Evolutionary conservation across 92 coral and sea anemone species (phyloP).

Genomic region (Blastomussa wellsi): DNA sequence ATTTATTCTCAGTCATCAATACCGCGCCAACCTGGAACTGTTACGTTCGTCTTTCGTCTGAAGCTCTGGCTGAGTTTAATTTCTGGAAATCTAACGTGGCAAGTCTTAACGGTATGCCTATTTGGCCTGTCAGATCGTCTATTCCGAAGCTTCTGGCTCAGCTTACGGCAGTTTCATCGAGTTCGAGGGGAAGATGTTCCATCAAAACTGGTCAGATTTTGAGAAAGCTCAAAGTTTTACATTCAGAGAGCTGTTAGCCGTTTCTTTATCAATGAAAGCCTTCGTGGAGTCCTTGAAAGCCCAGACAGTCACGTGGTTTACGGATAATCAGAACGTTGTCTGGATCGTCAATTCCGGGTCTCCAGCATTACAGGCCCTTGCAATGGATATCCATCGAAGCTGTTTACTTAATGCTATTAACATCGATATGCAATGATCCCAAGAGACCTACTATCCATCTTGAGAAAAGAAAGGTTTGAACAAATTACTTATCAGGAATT

Average conservation of each 20-base stretch:
- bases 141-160: conserved; percentile 59
- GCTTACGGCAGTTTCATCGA: conserved; percentile 53
- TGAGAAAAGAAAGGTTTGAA: too few relatives aligned
- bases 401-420: conserved; percentile 37
- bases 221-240: conserved; percentile 61
- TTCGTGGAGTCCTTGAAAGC: conserved; percentile 31
- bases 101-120: conserved; percentile 36
- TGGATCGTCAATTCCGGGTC: conserved; percentile 44
- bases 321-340: conserved; percentile 44
- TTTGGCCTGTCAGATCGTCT: conserved; percentile 43
- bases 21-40: conserved; percentile 40
- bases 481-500: too few relatives aligned
- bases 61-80: conserved; percentile 19
- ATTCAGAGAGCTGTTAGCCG: conserved; percentile 55
- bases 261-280: conserved; percentile 45
- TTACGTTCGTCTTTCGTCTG: conserved; percentile 9
- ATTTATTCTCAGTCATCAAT: conserved; percentile 26
- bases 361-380: conserved; percentile 38
- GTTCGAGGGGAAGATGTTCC: conserved; percentile 40
- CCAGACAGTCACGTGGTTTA: conserved; percentile 40
- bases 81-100: conserved; percentile 45
- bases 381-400: conserved; percentile 35
- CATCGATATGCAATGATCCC: conserved; percentile 54
- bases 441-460: conserved; percentile 37
- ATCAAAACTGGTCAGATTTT: conserved; percentile 56